phyloP scores from a whole-genome alignment of 2,888 invertebrate species.

The Epinotia brunnichana region DNA sequence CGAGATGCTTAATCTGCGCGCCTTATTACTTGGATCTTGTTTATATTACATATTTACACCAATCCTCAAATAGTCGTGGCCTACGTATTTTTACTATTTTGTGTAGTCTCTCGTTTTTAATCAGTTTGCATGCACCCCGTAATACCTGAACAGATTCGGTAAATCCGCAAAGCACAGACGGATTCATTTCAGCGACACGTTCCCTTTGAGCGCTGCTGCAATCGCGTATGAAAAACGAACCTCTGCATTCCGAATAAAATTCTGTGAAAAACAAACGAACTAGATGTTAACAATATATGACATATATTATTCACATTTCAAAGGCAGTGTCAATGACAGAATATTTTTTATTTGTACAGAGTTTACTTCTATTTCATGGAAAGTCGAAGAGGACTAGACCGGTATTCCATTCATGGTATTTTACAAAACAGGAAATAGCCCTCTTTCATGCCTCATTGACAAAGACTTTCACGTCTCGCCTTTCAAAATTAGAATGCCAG shows the following conservation, averaged over 20 bases:
- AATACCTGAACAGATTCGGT: slow-evolving; percentile 61
- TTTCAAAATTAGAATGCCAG: too few relatives aligned
- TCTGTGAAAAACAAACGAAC: slow-evolving; percentile 56
- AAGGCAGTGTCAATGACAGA: not conserved
- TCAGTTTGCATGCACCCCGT: slow-evolving; percentile 29
- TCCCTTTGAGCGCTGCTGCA: slow-evolving; percentile 65
- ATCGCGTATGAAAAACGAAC: slow-evolving; percentile 54
- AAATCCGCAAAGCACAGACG: slow-evolving; percentile 65
- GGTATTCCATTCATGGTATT: too few relatives aligned
- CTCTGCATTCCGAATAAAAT: slow-evolving; percentile 53
- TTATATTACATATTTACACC: too few relatives aligned
- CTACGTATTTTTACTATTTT: not conserved
- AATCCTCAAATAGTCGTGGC: not conserved
- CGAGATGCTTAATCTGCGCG: too few relatives aligned
- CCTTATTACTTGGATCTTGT: too few relatives aligned
- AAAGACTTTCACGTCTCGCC: too few relatives aligned
- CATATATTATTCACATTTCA: slow-evolving; percentile 18
- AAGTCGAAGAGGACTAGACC: too few relatives aligned
- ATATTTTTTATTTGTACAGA: too few relatives aligned
- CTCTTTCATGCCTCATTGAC: too few relatives aligned
- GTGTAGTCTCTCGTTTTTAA: slow-evolving; percentile 31
- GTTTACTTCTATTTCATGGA: too few relatives aligned
- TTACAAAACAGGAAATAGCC: too few relatives aligned
- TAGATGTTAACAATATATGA: slow-evolving; percentile 38
- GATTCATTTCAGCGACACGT: slow-evolving; percentile 59